phyloP scores from a whole-genome alignment of 2,888 invertebrate species.

The Hypsopygia costalis region DNA sequence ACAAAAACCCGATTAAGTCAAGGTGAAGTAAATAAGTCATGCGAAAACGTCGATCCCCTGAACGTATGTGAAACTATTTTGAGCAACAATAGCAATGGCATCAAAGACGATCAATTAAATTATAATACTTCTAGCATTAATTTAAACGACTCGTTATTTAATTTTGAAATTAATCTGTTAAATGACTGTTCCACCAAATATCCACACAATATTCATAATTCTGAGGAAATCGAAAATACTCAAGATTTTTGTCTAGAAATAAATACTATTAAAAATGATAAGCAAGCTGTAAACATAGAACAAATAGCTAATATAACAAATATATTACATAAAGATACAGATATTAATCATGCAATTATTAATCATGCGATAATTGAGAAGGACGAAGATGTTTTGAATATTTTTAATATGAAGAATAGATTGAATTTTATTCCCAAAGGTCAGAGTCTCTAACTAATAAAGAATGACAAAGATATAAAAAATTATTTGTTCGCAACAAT shows the following conservation, averaged over 20 bases:
- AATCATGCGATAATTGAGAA: constrained; percentile 6
- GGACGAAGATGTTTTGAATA: constrained; percentile 11
- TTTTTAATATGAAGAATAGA: constrained; percentile 61
- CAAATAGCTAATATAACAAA: too few species aligned
- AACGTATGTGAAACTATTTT: constrained; percentile 39
- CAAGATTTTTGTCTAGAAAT: too few species aligned
- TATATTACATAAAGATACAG: constrained; percentile 2
- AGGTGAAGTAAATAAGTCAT: neutral
- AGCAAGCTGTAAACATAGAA: too few species aligned
- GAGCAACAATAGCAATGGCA: constrained; percentile 14
- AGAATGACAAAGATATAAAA: neutral
- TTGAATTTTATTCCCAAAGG: constrained; percentile 81
- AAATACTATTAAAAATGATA: too few species aligned
- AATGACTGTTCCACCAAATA: too few species aligned
- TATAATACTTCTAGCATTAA: constrained; percentile 6
- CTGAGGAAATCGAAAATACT: too few species aligned
- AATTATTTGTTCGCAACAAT: too few species aligned
- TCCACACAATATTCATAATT: too few species aligned
- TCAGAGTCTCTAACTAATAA: constrained; percentile 20
- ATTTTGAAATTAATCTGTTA: neutral
- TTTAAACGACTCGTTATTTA: constrained; percentile 13
- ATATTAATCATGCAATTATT: constrained; percentile 4
- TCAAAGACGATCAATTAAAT: constrained; percentile 3
- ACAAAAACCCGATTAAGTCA: constrained; percentile 25
- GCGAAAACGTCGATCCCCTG: constrained; percentile 29